Percentiles rank a stretch among this genome's conserved stretches.
phyloP scores from a whole-genome alignment of 2,888 invertebrate genomes.

The Drosophila nigritarsus region DNA sequence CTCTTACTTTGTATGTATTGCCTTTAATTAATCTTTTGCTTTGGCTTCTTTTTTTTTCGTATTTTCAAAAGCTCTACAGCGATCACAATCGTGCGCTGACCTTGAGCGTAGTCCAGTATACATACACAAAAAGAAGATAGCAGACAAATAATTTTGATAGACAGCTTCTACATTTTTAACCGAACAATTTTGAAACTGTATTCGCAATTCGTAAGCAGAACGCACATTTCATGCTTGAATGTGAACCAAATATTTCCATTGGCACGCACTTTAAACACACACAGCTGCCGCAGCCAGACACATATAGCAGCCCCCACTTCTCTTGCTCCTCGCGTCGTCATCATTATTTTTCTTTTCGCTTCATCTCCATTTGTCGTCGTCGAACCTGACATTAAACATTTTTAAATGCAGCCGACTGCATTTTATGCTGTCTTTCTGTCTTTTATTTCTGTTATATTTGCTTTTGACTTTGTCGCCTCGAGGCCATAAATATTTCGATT shows the following conservation, averaged over 20 bases:
- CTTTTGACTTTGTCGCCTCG: constrained; percentile 63
- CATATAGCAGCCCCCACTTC: neutral
- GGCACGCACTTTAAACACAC: constrained; percentile 47
- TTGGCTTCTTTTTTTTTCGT: constrained; percentile 36
- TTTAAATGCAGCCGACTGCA: constrained; percentile 44
- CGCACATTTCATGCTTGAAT: constrained; percentile 51
- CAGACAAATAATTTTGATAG: constrained; percentile 12
- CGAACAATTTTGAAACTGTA: constrained; percentile 16
- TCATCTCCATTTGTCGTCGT: constrained; percentile 56
- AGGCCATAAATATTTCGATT: constrained; percentile 72
- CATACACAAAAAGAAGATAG: constrained; percentile 3
- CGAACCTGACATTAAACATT: constrained; percentile 71
- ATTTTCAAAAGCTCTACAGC: constrained; percentile 40
- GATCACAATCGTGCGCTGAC: constrained; percentile 70
- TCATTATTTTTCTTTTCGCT: constrained; percentile 30
- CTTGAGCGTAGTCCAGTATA: constrained; percentile 49
- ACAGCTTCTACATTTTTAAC: constrained; percentile 44
- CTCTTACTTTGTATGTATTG: constrained; percentile 29
- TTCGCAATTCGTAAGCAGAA: constrained; percentile 19
- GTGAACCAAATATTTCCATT: constrained; percentile 55
- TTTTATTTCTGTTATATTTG: constrained; percentile 10
- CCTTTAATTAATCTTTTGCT: constrained; percentile 68
- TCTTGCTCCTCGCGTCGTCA: constrained; percentile 11
- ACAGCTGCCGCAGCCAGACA: constrained; percentile 3
- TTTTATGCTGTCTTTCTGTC: constrained; percentile 18